Evolutionary conservation across 2,113 vertebrate species (phyloP).

Genomic region (Etheostoma spectabile): DNA sequence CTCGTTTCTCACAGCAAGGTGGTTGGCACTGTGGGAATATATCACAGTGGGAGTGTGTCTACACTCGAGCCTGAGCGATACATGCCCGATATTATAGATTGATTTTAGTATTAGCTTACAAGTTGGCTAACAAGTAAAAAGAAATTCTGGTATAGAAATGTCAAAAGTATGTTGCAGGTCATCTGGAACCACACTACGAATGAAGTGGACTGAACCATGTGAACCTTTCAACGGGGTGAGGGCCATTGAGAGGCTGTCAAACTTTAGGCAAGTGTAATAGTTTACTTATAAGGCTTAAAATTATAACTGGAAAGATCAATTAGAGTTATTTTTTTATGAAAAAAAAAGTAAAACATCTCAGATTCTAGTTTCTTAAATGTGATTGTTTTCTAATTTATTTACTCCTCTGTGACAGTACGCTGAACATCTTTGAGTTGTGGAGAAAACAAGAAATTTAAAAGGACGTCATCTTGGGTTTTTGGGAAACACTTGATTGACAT

Average conservation of each 20-base stretch:
- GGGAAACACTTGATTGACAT: no score
- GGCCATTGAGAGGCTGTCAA: no score
- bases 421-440: no score
- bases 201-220: not conserved
- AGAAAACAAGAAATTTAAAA: no score
- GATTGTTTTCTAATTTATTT: no score
- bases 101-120: not conserved
- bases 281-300: not conserved
- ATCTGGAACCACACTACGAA: not conserved
- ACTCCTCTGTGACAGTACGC: no score
- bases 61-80: not conserved
- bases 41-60: conserved; percentile 38
- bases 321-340: no score
- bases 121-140: not conserved
- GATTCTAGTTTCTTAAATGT: no score
- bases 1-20: conserved; percentile 55
- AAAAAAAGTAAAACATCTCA: no score
- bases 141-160: not conserved
- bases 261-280: not conserved
- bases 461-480: no score
- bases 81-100: not conserved
- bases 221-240: not conserved
- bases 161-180: not conserved
- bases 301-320: no score
- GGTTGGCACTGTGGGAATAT: conserved; percentile 38